Evolutionary conservation across 2,113 vertebrate genomes (phyloP), one percentile per base, ranked within the genome.

Genomic region (Peromyscus leucopus): DNA sequence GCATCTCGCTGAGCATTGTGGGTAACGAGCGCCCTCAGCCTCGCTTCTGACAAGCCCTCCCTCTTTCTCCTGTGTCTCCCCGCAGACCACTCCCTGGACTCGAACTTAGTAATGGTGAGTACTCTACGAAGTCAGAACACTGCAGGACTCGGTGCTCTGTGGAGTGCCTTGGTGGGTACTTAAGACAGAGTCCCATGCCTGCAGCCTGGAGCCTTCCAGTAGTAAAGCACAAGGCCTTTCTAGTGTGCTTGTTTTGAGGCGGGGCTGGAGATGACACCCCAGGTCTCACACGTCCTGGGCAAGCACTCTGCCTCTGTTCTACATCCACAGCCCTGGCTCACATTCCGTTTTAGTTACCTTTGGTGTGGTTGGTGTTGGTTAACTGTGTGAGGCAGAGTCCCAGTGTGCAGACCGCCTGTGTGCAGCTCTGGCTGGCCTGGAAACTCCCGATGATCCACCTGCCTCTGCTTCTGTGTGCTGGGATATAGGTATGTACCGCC

Each of bases 101-200:
- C 61, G 97, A 98, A 96, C 97, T 98, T 76, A 98, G 97, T 94
- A 98, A 98, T 79, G 98, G 98, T 98, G 97, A 98, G 98, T 98
- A 97, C 96, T n/a, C 63, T 48, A 2, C 5, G 2, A 22, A 48
- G 63, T 12, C 48, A 22, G 84, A 67, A 65, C 61, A 21, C 11
- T 10, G 26, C 1, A 8, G 83, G 83, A 36, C 39, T 0, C 10
- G 11, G 28, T 48, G 84, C 24, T 85, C 48, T 24, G 5, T 12
- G 26, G 55, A 28, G n/a, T 19, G 59, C 26, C n/a, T 2, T 31
- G 39, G 39, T 3, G 28, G 83, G 83, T 61, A 48, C 42, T 67
- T 48, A 33, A 26, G 57, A 28, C 22, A 48, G 69, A 39, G 10
- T 57, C 13, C 11, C 28, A 17, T 26, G 5, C 15, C 33, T 39